Conservation (phyloP, 2,888 invertebrate genomes). For the Abrostola tripartita region DNA sequence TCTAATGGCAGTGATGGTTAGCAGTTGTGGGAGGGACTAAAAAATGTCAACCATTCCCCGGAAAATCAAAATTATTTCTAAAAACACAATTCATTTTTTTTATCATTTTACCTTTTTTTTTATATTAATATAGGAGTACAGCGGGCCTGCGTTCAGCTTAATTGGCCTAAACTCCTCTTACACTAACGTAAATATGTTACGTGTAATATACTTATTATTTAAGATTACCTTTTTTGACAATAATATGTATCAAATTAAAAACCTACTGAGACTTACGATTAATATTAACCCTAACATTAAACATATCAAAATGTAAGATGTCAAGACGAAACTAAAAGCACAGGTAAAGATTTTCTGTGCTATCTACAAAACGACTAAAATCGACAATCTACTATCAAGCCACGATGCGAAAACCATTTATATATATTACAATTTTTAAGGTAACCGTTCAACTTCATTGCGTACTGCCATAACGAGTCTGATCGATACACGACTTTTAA, state of each 20-base stretch:
- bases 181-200: slow-evolving; percentile 56
- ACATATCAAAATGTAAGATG: slow-evolving; percentile 51
- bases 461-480: slow-evolving; percentile 39
- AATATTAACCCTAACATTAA: slow-evolving; percentile 55
- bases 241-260: slow-evolving; percentile 51
- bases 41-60: slow-evolving; percentile 70
- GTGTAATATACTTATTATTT: slow-evolving; percentile 49
- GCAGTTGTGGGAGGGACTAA: slow-evolving; percentile 81
- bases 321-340: slow-evolving; percentile 43
- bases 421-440: slow-evolving; percentile 44
- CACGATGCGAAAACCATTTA: slow-evolving; percentile 54
- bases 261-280: slow-evolving; percentile 52
- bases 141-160: slow-evolving; percentile 46
- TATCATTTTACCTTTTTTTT: slow-evolving; percentile 53
- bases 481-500: slow-evolving; percentile 34
- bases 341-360: slow-evolving; percentile 32
- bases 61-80: slow-evolving; percentile 70
- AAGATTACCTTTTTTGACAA: slow-evolving; percentile 56
- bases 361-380: slow-evolving; percentile 44
- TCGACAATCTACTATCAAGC: slow-evolving; percentile 54
- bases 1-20: slow-evolving; percentile 84
- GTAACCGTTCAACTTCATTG: slow-evolving; percentile 45
- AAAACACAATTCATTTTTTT: slow-evolving; percentile 64
- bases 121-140: slow-evolving; percentile 58
- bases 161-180: slow-evolving; percentile 57